These are phyloP conservation scores for Hylia prasina DNA, from an alignment of 2,113 vertebrate genomes.

Conservation along the genomic window DNA sequence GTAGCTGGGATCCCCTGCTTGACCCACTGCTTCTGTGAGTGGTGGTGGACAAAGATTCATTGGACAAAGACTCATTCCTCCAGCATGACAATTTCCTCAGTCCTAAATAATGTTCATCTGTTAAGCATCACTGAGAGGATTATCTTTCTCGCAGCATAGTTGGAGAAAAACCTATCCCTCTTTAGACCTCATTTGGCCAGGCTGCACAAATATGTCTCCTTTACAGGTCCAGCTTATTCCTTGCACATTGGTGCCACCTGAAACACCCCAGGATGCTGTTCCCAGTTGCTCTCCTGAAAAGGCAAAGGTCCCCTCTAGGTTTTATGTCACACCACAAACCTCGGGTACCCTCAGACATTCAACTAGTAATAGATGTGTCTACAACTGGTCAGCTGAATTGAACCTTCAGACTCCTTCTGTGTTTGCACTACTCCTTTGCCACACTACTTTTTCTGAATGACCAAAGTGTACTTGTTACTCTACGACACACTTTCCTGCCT, in stretches of 20 bases:
- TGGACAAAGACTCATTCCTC: neutral
- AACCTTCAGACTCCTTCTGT: neutral
- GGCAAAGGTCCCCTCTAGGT: neutral
- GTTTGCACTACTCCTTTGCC: neutral
- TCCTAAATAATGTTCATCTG: neutral
- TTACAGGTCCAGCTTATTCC: neutral
- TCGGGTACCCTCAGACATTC: neutral
- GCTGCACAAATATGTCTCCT: neutral
- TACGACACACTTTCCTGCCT: neutral
- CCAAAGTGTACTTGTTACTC: neutral
- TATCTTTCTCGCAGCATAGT: neutral
- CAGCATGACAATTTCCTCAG: neutral
- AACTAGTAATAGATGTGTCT: neutral
- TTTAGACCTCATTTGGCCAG: neutral
- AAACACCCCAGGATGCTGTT: neutral
- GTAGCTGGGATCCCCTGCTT: neutral
- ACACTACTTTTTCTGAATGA: neutral
- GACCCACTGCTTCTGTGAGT: neutral
- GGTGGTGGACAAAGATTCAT: neutral
- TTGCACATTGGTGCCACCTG: neutral
- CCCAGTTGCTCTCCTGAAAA: neutral
- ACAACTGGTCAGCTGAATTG: neutral
- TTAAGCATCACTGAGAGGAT: neutral
- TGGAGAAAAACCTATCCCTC: neutral
- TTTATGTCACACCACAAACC: neutral